phyloP scores from a whole-genome alignment of 2,113 vertebrate genomes.

The Symphodus melops region DNA sequence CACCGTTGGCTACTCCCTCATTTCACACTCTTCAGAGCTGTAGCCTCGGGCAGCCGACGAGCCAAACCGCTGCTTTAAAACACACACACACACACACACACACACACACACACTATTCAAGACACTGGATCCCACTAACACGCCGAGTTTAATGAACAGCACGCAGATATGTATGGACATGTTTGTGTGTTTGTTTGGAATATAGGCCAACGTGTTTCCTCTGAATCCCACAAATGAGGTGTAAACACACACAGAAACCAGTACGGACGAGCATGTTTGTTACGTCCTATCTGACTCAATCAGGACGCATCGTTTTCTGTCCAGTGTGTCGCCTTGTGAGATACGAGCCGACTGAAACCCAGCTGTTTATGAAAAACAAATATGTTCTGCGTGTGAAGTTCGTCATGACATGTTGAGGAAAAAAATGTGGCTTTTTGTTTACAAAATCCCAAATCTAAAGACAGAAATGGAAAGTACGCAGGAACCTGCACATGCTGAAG shows the following conservation, averaged over 20 bases:
- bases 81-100: constrained; percentile 41
- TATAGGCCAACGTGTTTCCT: constrained; percentile 48
- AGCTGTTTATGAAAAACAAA: not conserved
- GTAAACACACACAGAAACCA: constrained; percentile 2
- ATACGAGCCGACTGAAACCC: not conserved
- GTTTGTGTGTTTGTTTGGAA: constrained; percentile 58
- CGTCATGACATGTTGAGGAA: not conserved
- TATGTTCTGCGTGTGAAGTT: not conserved
- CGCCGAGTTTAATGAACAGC: constrained; percentile 40
- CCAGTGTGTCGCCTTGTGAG: not conserved
- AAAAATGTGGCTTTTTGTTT: too few species aligned
- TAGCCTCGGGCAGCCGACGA: constrained; percentile 60
- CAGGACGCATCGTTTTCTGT: not conserved
- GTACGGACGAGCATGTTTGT: constrained; percentile 13
- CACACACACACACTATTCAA: constrained; percentile 24
- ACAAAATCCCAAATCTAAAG: too few species aligned
- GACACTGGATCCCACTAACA: constrained; percentile 37
- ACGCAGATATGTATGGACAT: constrained; percentile 44
- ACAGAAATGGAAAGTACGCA: too few species aligned
- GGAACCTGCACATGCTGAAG: too few species aligned
- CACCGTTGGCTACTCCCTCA: constrained; percentile 64
- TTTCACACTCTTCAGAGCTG: constrained; percentile 73
- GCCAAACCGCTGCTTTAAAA: constrained; percentile 27
- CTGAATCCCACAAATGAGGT: constrained; percentile 50
- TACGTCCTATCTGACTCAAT: constrained; percentile 9